A percentile compares a stretch with the other conserved stretches of the same genome.
Evolutionary conservation across 2,888 invertebrate genomes (phyloP).

Genomic region (Chaetoderma sp.): DNA sequence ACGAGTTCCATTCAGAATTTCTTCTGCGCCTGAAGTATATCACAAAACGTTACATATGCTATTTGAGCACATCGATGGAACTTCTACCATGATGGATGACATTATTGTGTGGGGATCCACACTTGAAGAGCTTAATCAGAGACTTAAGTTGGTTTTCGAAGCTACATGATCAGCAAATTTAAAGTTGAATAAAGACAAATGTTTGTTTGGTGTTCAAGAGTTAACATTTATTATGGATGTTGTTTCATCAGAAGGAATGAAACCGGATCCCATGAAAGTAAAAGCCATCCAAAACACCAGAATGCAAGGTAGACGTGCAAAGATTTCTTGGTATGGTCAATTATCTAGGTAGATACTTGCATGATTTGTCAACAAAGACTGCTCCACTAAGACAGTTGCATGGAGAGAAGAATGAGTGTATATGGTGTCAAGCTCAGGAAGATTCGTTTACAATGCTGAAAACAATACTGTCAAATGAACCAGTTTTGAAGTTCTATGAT

Average conservation of each 20-base stretch:
- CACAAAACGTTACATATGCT: too few species aligned
- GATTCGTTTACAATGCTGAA: too few species aligned
- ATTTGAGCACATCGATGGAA: too few species aligned
- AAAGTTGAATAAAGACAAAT: conserved; percentile 27
- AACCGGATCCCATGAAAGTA: conserved; percentile 17
- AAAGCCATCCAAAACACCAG: conserved; percentile 21
- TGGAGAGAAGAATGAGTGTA: too few species aligned
- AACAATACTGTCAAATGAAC: too few species aligned
- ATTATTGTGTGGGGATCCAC: conserved; percentile 26
- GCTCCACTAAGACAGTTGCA: conserved; percentile 15
- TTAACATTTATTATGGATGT: conserved; percentile 23
- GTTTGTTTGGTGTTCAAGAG: conserved; percentile 10
- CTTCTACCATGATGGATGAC: conserved; percentile 27
- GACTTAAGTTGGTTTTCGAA: conserved; percentile 18
- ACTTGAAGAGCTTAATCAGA: conserved; percentile 23
- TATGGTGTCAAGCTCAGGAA: conserved; percentile 10
- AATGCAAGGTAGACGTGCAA: conserved; percentile 14
- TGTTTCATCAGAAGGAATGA: conserved; percentile 18
- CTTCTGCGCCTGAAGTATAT: conserved; percentile 13
- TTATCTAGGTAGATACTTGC: conserved; percentile 11
- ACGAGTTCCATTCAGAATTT: conserved; percentile 20
- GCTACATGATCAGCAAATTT: conserved; percentile 18
- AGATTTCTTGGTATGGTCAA: conserved; percentile 21
- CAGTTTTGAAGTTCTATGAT: conserved; percentile 29
- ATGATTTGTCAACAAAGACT: conserved; percentile 11